Percentiles rank a stretch among this genome's conserved stretches.
phyloP scores from a whole-genome alignment of 1,140 invertebrate species.

The Potamilus streckersoni region DNA sequence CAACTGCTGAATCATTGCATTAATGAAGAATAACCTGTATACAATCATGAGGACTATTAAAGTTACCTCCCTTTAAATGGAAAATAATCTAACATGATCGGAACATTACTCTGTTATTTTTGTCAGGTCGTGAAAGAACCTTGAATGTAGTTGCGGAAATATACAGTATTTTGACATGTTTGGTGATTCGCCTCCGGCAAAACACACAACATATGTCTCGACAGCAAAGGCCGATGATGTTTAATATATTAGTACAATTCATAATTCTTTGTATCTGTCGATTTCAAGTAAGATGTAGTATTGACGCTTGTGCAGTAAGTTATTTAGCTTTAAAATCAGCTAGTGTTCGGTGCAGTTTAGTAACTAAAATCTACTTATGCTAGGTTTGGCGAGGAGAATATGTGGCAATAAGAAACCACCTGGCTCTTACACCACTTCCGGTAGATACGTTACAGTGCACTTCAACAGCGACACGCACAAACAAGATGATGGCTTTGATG shows the following conservation, averaged over 20 bases:
- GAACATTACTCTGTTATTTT: too few relatives aligned
- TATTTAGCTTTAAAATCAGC: not conserved
- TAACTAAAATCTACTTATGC: not conserved
- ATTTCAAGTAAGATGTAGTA: not conserved
- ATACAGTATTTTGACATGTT: too few relatives aligned
- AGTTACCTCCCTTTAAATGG: too few relatives aligned
- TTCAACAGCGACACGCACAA: conserved; percentile 22
- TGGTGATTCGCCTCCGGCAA: too few relatives aligned
- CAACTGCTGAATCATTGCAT: too few relatives aligned
- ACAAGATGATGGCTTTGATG: conserved; percentile 27
- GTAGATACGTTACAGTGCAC: conserved; percentile 1
- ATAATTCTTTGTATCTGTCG: not conserved
- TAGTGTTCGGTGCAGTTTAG: not conserved
- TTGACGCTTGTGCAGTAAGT: not conserved
- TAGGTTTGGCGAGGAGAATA: conserved; percentile 25
- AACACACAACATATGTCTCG: too few relatives aligned
- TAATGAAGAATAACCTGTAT: too few relatives aligned
- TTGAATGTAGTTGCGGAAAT: too few relatives aligned
- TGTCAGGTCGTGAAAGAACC: too few relatives aligned
- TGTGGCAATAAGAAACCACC: conserved; percentile 19
- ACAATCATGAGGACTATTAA: too few relatives aligned
- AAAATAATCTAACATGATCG: too few relatives aligned
- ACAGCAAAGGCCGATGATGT: too few relatives aligned
- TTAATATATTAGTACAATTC: not conserved
- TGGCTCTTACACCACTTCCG: conserved; percentile 16